Evolutionary conservation across 2,888 invertebrate species (phyloP), one percentile per base, ranked within the genome.

Genomic region (Brachyopa scutellaris): DNA sequence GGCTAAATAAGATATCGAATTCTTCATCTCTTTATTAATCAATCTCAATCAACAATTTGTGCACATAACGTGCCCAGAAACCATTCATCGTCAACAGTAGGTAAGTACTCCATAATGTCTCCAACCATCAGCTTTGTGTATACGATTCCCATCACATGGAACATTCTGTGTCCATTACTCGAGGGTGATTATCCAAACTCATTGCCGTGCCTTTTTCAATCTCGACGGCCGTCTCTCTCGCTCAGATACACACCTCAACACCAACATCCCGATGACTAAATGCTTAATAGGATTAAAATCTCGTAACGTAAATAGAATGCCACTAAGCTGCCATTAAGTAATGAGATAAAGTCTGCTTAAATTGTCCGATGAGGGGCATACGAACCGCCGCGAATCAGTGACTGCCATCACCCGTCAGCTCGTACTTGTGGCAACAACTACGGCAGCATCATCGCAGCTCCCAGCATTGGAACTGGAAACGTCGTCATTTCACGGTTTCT

Each of bases 311-410:
- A 82, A 82, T 82, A 82, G 77, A 53, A 53, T 77, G 70, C 77
- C 82, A 82, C 82, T 82, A 82, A 82, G 82, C 82, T 77, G 77
- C 77, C 66, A 72, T 82, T 77, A 82, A 82, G 77, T 82, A 77
- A 82, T 82, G 82, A 82, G 82, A 82, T 82, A 82, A 82, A 77
- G 77, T 66, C 82, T 77, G 38, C 61, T 77, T 70, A 77, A 66
- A 72, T 74, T 73, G 79, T 26, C 33, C 45, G 51, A 49, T 61
- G 47, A 61, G 51, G 53, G 13, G 55, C 36, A 38, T 33, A 55
- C 42, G 53, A 55, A 74, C 79, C 79, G 61, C 61, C 9, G 40
- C 74, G 67, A 79, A 74, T 74, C 29, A 42, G 17, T 66, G 42
- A 72, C 51, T 78, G 72, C 72, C 57, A 66, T 72, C 49, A 57